These are phyloP conservation scores for Tachypleus tridentatus DNA, from an alignment of 1,140 invertebrate genomes.

Conservation along the genomic window DNA sequence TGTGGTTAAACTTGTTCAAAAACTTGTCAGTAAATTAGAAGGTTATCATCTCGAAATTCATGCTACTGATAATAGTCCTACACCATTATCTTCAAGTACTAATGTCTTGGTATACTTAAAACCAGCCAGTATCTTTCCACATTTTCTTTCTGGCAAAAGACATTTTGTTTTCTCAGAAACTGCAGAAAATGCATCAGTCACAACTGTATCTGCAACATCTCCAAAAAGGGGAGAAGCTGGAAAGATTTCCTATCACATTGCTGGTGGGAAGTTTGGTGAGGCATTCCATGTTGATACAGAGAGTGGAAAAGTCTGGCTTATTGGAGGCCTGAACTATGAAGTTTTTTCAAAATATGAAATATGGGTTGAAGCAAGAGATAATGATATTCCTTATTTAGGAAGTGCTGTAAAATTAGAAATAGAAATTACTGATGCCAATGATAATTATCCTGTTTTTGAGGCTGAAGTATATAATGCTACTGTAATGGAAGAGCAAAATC, in stretches of 20 bases:
- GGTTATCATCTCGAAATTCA: slow-evolving; percentile 57
- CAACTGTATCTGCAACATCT: slow-evolving; percentile 32
- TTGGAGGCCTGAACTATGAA: slow-evolving; percentile 75
- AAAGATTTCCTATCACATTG: slow-evolving; percentile 53
- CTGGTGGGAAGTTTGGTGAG: slow-evolving; percentile 79
- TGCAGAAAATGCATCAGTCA: slow-evolving; percentile 37
- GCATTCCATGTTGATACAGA: slow-evolving; percentile 66
- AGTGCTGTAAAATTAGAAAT: slow-evolving; percentile 56
- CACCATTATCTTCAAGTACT: slow-evolving; percentile 36
- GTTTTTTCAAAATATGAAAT: slow-evolving; percentile 67
- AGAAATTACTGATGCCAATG: slow-evolving; percentile 81
- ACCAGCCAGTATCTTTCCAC: slow-evolving; percentile 58
- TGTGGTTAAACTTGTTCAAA: slow-evolving; percentile 50
- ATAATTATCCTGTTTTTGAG: slow-evolving; percentile 62
- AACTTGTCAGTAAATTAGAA: slow-evolving; percentile 35
- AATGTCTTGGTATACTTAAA: slow-evolving; percentile 53
- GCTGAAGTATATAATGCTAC: slow-evolving; percentile 65
- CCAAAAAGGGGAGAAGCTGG: slow-evolving; percentile 64
- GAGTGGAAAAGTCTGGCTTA: slow-evolving; percentile 59
- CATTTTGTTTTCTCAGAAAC: slow-evolving; percentile 70
- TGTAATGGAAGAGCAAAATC: slow-evolving; percentile 70
- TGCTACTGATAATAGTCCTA: slow-evolving; percentile 34
- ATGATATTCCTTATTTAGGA: slow-evolving; percentile 60
- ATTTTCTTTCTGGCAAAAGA: slow-evolving; percentile 45
- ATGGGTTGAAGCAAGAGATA: slow-evolving; percentile 83